A percentile compares a stretch with the other conserved stretches of the same genome.
These are phyloP conservation scores for Clepsis dumicolana DNA, from an alignment of 2,888 invertebrate species.

Conservation along the genomic window DNA sequence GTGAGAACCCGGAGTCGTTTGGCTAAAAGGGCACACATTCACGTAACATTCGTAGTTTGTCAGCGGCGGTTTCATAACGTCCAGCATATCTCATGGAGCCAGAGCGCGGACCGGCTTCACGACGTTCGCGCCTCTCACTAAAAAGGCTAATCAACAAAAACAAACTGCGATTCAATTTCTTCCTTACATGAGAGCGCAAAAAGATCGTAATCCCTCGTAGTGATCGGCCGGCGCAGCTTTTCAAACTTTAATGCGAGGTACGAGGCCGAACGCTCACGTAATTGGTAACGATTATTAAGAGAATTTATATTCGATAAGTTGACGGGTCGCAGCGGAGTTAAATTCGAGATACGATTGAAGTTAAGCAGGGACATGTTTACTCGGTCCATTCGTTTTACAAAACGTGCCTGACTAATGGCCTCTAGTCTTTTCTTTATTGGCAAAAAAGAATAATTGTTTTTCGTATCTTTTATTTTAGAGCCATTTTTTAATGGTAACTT, in stretches of 20 bases:
- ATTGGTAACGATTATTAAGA: constrained; percentile 81
- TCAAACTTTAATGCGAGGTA: constrained; percentile 66
- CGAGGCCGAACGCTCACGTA: constrained; percentile 78
- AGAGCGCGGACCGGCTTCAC: constrained; percentile 61
- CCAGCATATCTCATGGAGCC: constrained; percentile 65
- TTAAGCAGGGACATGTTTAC: constrained; percentile 40
- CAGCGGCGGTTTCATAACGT: constrained; percentile 73
- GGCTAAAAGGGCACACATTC: constrained; percentile 39
- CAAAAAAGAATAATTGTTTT: constrained; percentile 22
- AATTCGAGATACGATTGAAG: constrained; percentile 58
- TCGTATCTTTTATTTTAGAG: neutral
- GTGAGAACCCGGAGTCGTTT: constrained; percentile 29
- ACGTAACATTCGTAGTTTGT: constrained; percentile 58
- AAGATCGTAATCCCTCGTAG: constrained; percentile 73
- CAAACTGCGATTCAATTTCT: constrained; percentile 69
- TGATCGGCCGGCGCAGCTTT: constrained; percentile 60
- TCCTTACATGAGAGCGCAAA: constrained; percentile 70
- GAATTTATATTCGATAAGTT: constrained; percentile 81
- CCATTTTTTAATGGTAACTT: neutral
- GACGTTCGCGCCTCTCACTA: constrained; percentile 52
- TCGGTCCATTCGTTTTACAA: constrained; percentile 32
- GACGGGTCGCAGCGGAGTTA: constrained; percentile 73
- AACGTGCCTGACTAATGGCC: constrained; percentile 37
- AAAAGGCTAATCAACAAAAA: constrained; percentile 64
- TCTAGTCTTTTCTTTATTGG: constrained; percentile 30